A percentile compares a stretch with the other conserved stretches of the same genome.
These are phyloP conservation scores for Characodon lateralis DNA, from an alignment of 2,797 vertebrate genomes.

Conservation along the genomic window DNA sequence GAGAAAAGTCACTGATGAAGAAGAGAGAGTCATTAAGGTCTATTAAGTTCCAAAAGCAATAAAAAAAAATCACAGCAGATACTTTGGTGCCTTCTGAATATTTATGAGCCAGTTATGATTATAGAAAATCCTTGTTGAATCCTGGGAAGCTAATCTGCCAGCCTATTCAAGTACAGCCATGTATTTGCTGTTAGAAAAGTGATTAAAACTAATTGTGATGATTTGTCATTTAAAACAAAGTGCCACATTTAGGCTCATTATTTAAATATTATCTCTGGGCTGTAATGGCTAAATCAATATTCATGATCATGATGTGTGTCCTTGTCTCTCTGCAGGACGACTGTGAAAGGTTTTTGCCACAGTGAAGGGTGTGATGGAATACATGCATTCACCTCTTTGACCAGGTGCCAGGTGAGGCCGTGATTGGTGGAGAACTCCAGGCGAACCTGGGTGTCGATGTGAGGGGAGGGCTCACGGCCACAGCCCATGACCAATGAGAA, in stretches of 20 bases:
- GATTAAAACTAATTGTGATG: constrained; percentile 65
- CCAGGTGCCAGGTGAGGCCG: constrained; percentile 97
- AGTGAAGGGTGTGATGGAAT: constrained; percentile 11
- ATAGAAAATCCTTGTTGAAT: constrained; percentile 69
- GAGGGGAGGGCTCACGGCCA: constrained; percentile 87
- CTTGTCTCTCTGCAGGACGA: constrained; percentile 32
- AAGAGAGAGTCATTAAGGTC: constrained; percentile 63
- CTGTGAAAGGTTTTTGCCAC: constrained; percentile 40
- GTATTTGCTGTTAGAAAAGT: constrained; percentile 58
- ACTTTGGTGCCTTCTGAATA: constrained; percentile 68
- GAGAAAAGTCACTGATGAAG: constrained; percentile 53
- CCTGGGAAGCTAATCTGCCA: constrained; percentile 63
- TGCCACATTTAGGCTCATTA: constrained; percentile 66
- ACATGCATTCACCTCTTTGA: constrained; percentile 88
- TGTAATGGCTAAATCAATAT: constrained; percentile 68
- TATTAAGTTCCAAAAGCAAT: constrained; percentile 70
- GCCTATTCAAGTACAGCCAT: constrained; percentile 66
- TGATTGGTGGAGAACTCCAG: constrained; percentile 98
- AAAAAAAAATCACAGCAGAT: constrained; percentile 60
- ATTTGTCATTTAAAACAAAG: constrained; percentile 70
- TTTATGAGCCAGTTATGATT: constrained; percentile 70
- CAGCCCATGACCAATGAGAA: constrained; percentile 98
- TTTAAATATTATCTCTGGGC: constrained; percentile 62
- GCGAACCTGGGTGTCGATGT: constrained; percentile 97
- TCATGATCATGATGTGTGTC: constrained; percentile 56